A percentile compares a stretch with the other conserved stretches of the same genome.
These are phyloP conservation scores for Sorex fumeus DNA, from an alignment of 2,113 vertebrate genomes.

Conservation along the genomic window DNA sequence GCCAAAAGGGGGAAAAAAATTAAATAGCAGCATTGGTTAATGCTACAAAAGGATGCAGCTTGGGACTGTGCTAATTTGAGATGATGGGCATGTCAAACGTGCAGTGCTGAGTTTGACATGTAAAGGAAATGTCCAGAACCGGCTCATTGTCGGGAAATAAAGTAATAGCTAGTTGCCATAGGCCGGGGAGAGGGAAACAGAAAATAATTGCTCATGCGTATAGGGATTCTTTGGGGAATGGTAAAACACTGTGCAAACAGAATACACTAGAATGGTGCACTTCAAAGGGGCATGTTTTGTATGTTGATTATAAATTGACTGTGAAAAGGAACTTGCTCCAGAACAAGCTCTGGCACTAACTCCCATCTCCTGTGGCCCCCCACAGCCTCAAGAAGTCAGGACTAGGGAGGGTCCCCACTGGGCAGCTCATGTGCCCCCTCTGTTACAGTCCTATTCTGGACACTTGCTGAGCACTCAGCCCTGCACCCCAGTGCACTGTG, in stretches of 20 bases:
- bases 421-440: too few relatives aligned
- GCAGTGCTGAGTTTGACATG: background rate
- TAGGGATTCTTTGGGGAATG: background rate
- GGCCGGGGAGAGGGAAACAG: rapidly evolving
- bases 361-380: background rate
- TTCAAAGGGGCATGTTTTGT: background rate
- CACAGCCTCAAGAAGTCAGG: too few relatives aligned
- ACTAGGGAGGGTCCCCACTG: too few relatives aligned
- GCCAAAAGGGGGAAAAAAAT: background rate
- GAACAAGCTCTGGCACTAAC: too few relatives aligned
- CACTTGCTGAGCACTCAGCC: too few relatives aligned
- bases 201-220: background rate
- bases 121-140: background rate
- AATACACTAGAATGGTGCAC: background rate
- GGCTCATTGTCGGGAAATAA: background rate
- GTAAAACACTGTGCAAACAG: background rate
- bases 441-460: too few relatives aligned
- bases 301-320: background rate
- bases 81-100: background rate
- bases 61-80: background rate
- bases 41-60: background rate
- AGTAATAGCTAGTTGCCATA: background rate
- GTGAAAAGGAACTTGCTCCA: background rate
- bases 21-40: background rate
- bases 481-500: too few relatives aligned